phyloP scores from a whole-genome alignment of 2,888 invertebrate species.

The Dynastes grantii region DNA sequence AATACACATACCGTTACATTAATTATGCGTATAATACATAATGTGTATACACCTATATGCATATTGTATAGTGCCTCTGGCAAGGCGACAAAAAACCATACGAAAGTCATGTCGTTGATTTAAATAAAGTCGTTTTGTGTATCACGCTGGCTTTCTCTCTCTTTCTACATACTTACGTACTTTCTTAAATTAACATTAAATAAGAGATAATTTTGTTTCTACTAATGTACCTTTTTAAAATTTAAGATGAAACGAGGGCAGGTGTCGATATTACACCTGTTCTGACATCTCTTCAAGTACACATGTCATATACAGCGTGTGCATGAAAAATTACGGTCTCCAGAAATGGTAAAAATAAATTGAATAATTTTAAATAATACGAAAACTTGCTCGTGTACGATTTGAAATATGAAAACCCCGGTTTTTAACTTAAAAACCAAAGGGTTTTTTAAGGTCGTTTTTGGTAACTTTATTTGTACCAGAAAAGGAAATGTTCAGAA shows the following conservation, averaged over 20 bases:
- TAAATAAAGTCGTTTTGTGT: constrained; percentile 41
- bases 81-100: constrained; percentile 17
- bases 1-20: constrained; percentile 21
- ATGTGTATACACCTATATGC: neutral
- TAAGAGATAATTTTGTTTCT: constrained; percentile 42
- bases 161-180: neutral
- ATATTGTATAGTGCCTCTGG: neutral
- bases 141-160: neutral
- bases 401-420: no score
- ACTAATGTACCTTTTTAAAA: constrained; percentile 33
- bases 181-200: constrained; percentile 37
- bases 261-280: constrained; percentile 34
- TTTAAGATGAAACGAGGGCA: constrained; percentile 37
- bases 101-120: constrained; percentile 27
- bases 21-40: neutral
- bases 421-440: no score
- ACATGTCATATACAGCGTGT: constrained; percentile 19
- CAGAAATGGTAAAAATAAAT: no score
- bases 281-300: constrained; percentile 36
- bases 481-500: no score
- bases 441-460: no score
- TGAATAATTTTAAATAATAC: no score
- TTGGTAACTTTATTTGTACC: no score
- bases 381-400: no score
- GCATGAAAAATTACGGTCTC: neutral